Base-by-base conservation (phyloP, 2,888 invertebrate species). In the Drosophila algonquin region DNA sequence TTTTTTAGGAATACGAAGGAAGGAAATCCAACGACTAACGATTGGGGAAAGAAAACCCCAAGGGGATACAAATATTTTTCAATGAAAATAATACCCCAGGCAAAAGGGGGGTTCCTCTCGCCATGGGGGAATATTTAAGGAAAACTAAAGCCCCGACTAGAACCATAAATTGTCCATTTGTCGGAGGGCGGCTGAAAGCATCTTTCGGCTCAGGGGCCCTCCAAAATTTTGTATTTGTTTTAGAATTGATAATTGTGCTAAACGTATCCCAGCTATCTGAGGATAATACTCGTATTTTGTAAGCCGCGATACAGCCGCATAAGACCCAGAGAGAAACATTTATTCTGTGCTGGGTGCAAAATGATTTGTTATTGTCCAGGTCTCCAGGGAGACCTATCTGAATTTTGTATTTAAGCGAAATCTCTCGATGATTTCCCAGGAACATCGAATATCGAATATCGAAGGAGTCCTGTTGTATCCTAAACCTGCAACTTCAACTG, bases 181-280 rank as follows among this genome's bases (percentile, higher is more conserved):
- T 30, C 5, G 46, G 58, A 46, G 71, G 61, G 5, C 44, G 24
- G 2, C 32, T 18, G 35, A 18, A 44, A 14, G 6, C n/a, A 56
- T 10, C 27, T 46, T 30, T 3, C 40, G n/a, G 40, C 40, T 7
- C 40, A 7, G n/a, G 8, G 52, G 35, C 10, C 53, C 64, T 53
- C 65, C 52, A 30, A 32, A 46, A 52, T 71, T 59, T 62, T 68
- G 71, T 71, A 68, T 71, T 68, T 68, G 67, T 68, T 68, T 58
- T 69, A 59, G 60, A 68, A 52, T 68, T 68, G 71, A 71, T 58
- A 71, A 71, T 68, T 67, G 67, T 67, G 71, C 67, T 67, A 67
- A 63, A 64, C 45, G 45, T 67, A 56, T 56, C 65, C 57, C 45
- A 32, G 12, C 44, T 24, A 45, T n/a, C 14, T 27, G 45, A 16